A percentile compares a stretch with the other conserved stretches of the same genome.
Conservation (phyloP, 2,888 invertebrate genomes). For the Siphonodentalium dalli region DNA sequence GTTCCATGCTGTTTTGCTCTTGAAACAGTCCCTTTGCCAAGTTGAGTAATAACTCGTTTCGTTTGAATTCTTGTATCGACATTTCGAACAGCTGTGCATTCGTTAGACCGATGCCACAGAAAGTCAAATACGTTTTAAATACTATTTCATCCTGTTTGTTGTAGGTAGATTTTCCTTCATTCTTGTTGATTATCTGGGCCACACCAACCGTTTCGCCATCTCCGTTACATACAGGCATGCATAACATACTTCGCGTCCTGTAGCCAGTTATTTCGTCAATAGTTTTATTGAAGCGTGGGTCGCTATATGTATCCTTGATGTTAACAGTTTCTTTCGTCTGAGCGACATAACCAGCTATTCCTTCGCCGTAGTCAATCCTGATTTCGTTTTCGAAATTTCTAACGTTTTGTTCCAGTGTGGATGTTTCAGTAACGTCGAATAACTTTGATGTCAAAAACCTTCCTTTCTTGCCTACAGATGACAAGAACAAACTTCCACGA, state of each 20-base stretch:
- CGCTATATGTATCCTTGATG: slow-evolving; percentile 92
- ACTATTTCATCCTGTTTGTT: slow-evolving; percentile 90
- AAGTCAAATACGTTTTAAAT: slow-evolving; percentile 90
- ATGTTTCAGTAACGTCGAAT: slow-evolving; percentile 91
- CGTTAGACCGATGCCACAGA: slow-evolving; percentile 95
- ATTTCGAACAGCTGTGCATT: slow-evolving; percentile 96
- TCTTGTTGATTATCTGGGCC: slow-evolving; percentile 86
- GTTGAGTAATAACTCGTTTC: slow-evolving; percentile 90
- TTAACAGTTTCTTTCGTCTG: slow-evolving; percentile 88
- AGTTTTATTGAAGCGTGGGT: slow-evolving; percentile 90
- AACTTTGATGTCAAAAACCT: slow-evolving; percentile 89
- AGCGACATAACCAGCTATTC: slow-evolving; percentile 92
- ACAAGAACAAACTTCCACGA: slow-evolving; percentile 85
- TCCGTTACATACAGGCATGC: slow-evolving; percentile 96
- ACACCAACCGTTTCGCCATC: slow-evolving; percentile 91
- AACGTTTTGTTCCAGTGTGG: slow-evolving; percentile 68
- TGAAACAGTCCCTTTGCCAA: slow-evolving; percentile 93
- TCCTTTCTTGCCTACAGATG: slow-evolving; percentile 79
- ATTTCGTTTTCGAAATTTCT: slow-evolving; percentile 56
- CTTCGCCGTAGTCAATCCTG: slow-evolving; percentile 87
- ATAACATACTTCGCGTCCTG: slow-evolving; percentile 86
- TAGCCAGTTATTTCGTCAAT: slow-evolving; percentile 82
- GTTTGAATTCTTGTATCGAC: slow-evolving; percentile 90
- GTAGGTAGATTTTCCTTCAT: slow-evolving; percentile 86
- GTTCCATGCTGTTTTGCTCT: slow-evolving; percentile 93